A percentile compares a stretch with the other conserved stretches of the same genome.
These are phyloP conservation scores for Megaceryle maxima DNA, from an alignment of 2,113 vertebrate species.

Conservation along the genomic window DNA sequence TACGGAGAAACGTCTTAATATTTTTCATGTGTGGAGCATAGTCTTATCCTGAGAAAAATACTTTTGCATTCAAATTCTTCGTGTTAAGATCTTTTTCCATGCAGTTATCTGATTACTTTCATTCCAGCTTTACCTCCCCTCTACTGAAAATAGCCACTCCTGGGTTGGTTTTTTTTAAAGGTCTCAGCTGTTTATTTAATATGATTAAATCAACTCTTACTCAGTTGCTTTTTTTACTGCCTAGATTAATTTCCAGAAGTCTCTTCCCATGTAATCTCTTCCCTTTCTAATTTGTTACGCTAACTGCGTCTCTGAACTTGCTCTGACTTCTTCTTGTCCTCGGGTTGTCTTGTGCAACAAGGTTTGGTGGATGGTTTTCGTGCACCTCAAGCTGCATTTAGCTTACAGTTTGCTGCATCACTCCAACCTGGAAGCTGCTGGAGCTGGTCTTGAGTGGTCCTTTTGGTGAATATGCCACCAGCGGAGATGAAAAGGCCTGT, in stretches of 20 bases:
- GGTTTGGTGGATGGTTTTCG: background rate
- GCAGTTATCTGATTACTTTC: background rate
- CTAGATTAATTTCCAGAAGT: background rate
- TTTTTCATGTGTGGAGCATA: background rate
- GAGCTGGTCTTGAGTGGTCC: background rate
- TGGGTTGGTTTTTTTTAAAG: background rate
- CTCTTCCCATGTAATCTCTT: background rate
- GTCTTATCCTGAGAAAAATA: background rate
- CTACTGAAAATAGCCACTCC: background rate
- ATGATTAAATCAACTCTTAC: background rate
- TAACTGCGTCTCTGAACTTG: background rate
- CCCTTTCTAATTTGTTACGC: background rate
- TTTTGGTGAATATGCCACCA: background rate
- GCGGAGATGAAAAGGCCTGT: background rate
- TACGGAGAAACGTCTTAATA: background rate
- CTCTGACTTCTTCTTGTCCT: background rate
- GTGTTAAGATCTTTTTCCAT: slow-evolving; percentile 11
- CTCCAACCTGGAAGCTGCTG: background rate
- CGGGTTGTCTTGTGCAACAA: background rate
- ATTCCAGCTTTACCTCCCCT: background rate
- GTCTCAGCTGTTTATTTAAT: background rate
- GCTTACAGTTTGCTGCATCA: background rate
- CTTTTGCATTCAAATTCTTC: background rate
- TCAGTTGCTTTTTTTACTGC: background rate
- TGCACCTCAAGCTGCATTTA: background rate